Base-by-base conservation (phyloP, 1,140 invertebrate species). In the Carcinoscorpius rotundicauda region DNA sequence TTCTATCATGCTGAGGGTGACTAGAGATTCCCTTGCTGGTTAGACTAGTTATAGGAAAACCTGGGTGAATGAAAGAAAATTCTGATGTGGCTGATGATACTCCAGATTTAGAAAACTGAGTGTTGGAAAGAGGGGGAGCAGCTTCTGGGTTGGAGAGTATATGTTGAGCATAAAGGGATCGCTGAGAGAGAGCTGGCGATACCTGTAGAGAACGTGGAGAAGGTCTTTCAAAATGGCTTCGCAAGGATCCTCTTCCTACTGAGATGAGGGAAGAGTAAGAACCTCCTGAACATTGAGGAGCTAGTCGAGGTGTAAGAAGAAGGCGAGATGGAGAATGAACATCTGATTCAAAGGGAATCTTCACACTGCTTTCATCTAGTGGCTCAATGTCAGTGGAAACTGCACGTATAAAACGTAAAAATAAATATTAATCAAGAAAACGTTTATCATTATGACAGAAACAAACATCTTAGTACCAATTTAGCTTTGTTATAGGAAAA, bases 141-240 rank as follows among this genome's bases (percentile, higher is more conserved):
- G 65, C 64, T 48, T 68, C 64, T 5, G 68, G 66, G 48, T 64
- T 65, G 50, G 70, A 71, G 4, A 71, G 49, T 50, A 71, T 68
- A 48, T 69, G 68, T 50, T 71, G 68, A 6, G 70, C 70, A 53
- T 71, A 71, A 4, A 71, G 61, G 4, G 70, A 71, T 48, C 70
- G 56, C 51, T 71, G 70, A 6, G 68, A 65, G 4, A 71, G 53
- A n/a, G 66, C 64, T 5, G 70, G 70, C 4, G 68, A 69, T 10
- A 68, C 67, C 55, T 67, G 64, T 29, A 70, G 48, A 51, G 66
- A 56, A 8, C 64, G 65, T 5, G 70, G 66, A 11, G 64, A 67
- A 29, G 65, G 64, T 58, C 65, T 67, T 6, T 64, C 62, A 6
- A 70, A 51, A 6, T 66, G 66, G n/a, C 67, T 64, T 49, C 64